Base-by-base conservation (phyloP, 2,888 invertebrate species). In the Drosophila quinaria region DNA sequence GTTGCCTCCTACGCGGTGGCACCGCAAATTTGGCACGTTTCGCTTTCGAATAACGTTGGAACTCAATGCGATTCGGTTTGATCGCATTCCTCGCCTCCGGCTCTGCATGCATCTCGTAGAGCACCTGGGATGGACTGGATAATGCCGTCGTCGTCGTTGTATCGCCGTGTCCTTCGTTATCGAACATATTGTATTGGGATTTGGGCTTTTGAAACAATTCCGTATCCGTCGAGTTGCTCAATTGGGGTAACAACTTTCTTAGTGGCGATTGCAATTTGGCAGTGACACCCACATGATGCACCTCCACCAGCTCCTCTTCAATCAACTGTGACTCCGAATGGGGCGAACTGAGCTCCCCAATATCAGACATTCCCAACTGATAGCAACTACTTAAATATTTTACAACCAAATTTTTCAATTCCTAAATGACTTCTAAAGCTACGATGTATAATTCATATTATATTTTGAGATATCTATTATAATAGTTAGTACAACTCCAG, bases 201-300 rank as follows among this genome's bases (percentile, higher is more conserved):
- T 78, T 81, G 15, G 65, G 37, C 1, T 76, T 68, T 5, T 81
- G 70, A 19, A 68, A 81, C 4, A 79, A 61, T n/a, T 92, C 92
- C 10, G 90, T 86, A 19, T 92, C 92, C 1, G 85, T 91, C 11
- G 92, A 91, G 6, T 86, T 88, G 54, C 80, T 89, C 33, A 87
- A 74, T n/a, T 78, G 82, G 10, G 85, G 87, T 15, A 91, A 47
- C 1, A 91, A 31, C 59, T 79, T 81, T 46, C 88, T 90, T 10
- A 91, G 44, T 0, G 92, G 92, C 0, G 92, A 91, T 22, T 89
- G 80, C 54, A 92, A 22, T 54, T 91, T 91, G 17, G 92, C 92
- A 10, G 92, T 92, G 0, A 92, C 92, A 1, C 92, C 92, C 17
- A 92, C 92, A 74, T 92, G 91, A 11, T 91, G 87, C 5, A 91